Conservation (phyloP, 2,797 vertebrate species). For the Myotis myotis region DNA sequence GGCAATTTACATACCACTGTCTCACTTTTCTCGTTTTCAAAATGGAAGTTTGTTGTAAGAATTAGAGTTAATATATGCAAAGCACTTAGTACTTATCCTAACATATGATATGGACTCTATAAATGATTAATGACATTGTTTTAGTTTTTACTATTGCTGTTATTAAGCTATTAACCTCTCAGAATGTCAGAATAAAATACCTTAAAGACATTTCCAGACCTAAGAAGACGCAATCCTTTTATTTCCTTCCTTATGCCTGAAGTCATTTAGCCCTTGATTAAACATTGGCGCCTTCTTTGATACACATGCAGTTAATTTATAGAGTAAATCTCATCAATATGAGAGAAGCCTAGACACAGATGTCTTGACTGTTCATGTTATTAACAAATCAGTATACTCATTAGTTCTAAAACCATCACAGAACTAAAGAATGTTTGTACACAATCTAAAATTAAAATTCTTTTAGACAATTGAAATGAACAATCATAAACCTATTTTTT, state of each 20-base stretch:
- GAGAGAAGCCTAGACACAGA: background rate
- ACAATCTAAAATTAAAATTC: background rate
- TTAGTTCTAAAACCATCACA: background rate
- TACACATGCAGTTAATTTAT: background rate
- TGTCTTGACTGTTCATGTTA: background rate
- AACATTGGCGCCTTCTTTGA: background rate
- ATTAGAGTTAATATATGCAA: background rate
- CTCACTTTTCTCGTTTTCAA: slow-evolving; percentile 13
- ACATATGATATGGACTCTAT: background rate
- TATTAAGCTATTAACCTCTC: background rate
- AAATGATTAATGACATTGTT: background rate
- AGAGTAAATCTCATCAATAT: background rate
- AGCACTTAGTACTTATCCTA: background rate
- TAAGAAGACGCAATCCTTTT: background rate
- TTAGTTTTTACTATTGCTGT: background rate
- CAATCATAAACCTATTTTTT: background rate
- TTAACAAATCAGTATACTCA: background rate
- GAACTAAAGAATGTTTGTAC: background rate
- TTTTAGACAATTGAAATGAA: background rate
- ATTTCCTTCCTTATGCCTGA: background rate
- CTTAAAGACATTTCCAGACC: background rate
- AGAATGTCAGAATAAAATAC: background rate
- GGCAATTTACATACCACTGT: background rate
- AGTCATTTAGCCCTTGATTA: background rate
- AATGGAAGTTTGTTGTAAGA: slow-evolving; percentile 6